These are phyloP conservation scores for Diarsia mendica DNA, from an alignment of 2,888 invertebrate genomes.

Conservation along the genomic window DNA sequence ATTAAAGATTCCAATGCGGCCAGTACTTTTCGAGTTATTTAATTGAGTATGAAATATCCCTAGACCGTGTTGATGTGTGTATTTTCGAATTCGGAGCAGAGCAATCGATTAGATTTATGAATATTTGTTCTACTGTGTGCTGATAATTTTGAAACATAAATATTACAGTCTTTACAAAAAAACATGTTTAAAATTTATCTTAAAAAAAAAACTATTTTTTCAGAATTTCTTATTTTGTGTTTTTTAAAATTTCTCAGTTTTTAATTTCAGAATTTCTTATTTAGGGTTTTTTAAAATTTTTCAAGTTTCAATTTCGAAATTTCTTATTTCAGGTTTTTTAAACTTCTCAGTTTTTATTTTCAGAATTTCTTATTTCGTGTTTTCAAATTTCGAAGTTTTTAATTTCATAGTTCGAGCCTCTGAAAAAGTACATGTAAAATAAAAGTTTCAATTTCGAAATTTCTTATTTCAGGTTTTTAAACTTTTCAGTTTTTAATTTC, in stretches of 20 bases:
- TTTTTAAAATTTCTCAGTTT: not conserved
- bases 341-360: not conserved
- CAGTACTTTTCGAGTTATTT: too few relatives aligned
- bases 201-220: not conserved
- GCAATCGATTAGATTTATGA: slow-evolving; percentile 14
- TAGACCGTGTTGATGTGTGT: too few relatives aligned
- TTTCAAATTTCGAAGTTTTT: too few relatives aligned
- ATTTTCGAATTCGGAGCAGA: slow-evolving; percentile 13
- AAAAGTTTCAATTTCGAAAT: not conserved
- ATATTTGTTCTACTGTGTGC: slow-evolving; percentile 10
- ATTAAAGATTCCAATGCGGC: too few relatives aligned
- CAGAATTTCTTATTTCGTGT: not conserved
- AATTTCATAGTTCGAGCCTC: too few relatives aligned
- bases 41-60: too few relatives aligned
- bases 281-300: not conserved
- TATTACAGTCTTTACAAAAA: slow-evolving; percentile 4
- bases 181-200: not conserved
- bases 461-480: not conserved
- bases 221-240: not conserved
- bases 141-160: slow-evolving; percentile 11
- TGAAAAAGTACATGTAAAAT: too few relatives aligned
- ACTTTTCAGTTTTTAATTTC: too few relatives aligned
- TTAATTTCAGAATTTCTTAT: not conserved
- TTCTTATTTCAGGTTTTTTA: slow-evolving; percentile 6
- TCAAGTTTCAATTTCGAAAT: not conserved